These are phyloP conservation scores for Rhyacichthys aspro DNA, from an alignment of 2,797 vertebrate species.

Conservation along the genomic window DNA sequence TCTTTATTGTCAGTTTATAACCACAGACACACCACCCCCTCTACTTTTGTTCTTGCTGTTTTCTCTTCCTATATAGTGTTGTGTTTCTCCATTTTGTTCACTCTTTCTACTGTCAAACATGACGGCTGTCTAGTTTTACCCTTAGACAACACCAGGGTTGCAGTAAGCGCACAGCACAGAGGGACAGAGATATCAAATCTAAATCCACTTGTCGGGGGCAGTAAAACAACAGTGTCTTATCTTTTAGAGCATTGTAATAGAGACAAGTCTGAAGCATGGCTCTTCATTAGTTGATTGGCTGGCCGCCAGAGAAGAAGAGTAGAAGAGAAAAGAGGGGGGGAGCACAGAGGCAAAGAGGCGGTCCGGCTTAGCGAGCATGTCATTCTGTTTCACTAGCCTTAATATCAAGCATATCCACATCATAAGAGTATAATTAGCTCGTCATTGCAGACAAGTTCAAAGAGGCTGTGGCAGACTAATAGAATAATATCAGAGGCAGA, in stretches of 20 bases:
- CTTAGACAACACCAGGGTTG: neutral
- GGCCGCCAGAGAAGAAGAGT: constrained; percentile 34
- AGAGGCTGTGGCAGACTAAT: constrained; percentile 10
- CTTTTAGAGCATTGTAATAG: constrained; percentile 55
- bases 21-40: no score
- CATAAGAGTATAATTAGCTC: constrained; percentile 52
- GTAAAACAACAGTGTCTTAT: constrained; percentile 44
- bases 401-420: constrained; percentile 63
- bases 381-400: constrained; percentile 63
- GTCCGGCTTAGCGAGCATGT: constrained; percentile 63
- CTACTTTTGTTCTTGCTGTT: no score
- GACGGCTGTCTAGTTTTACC: neutral
- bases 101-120: neutral
- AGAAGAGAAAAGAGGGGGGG: neutral
- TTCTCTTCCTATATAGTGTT: no score
- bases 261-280: constrained; percentile 54
- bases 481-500: constrained; percentile 8
- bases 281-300: constrained; percentile 68
- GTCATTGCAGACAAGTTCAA: constrained; percentile 14
- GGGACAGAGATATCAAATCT: constrained; percentile 47
- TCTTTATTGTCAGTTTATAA: constrained; percentile 16
- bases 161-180: constrained; percentile 8
- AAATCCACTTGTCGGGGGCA: constrained; percentile 51
- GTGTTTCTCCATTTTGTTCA: no score
- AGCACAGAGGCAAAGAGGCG: constrained; percentile 40